phyloP scores from a whole-genome alignment of 2,888 invertebrate species.

The Drosophila paranaensis region DNA sequence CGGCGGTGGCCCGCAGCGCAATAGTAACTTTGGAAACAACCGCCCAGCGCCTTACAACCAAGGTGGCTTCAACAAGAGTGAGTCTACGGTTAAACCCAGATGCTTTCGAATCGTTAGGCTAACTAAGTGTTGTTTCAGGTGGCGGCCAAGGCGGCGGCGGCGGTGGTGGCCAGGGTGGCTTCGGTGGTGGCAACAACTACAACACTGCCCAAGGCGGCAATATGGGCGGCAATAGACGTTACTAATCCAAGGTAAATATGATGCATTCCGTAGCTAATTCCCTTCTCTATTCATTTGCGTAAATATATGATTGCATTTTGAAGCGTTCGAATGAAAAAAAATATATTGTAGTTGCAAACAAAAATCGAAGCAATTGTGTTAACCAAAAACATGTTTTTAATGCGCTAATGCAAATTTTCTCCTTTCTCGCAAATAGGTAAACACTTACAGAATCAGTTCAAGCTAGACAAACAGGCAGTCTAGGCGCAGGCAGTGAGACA shows the following conservation, averaged over 20 bases:
- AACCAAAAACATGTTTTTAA: conserved; percentile 35
- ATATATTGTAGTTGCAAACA: conserved; percentile 24
- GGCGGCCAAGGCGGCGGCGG: conserved; percentile 69
- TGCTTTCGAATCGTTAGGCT: background rate
- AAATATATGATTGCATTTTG: conserved; percentile 11
- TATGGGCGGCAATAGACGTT: conserved; percentile 82
- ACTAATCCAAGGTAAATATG: conserved; percentile 78
- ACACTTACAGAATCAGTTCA: conserved; percentile 81
- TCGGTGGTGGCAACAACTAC: conserved; percentile 77
- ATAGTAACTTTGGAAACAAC: conserved; percentile 82
- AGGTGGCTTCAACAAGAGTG: conserved; percentile 79
- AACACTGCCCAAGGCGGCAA: conserved; percentile 80
- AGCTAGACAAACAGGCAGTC: conserved; percentile 77
- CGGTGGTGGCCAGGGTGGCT: conserved; percentile 60
- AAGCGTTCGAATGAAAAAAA: conserved; percentile 43
- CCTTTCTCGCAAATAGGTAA: conserved; percentile 83
- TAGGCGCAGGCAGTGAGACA: conserved; percentile 73
- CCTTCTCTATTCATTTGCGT: conserved; percentile 16
- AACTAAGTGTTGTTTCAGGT: conserved; percentile 38
- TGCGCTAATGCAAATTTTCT: conserved; percentile 78
- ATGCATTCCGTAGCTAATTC: background rate
- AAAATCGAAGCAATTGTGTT: conserved; percentile 34
- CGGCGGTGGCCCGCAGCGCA: conserved; percentile 93
- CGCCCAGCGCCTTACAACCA: conserved; percentile 82
- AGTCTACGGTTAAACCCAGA: background rate